Evolutionary conservation across 2,888 invertebrate genomes (phyloP), one percentile per base, ranked within the genome.

Genomic region (Andrena bucephala): DNA sequence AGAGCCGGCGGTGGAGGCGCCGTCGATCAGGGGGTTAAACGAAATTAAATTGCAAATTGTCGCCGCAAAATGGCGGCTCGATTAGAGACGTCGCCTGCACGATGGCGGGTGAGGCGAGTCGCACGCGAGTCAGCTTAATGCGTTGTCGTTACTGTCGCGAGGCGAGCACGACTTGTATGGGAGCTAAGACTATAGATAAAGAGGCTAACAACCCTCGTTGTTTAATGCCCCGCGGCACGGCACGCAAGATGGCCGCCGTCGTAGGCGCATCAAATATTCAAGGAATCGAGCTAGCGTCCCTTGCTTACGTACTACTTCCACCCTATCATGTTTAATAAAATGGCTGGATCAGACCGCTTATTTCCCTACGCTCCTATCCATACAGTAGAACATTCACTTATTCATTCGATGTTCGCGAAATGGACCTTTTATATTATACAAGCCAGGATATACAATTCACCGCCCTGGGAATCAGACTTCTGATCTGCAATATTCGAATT

Each of bases 201-300:
- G 77, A 84, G 85, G 85, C 86, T 87, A 88, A 85, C 85, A 88
- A 87, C 85, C 88, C 87, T 87, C 71, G 83, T 87, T 87, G 88
- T 87, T 87, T 85, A 85, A 83, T 78, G 87, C 76, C 78, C 73
- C 71, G 24, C 68, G 33, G 67, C 76, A 77, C 81, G 76, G 66
- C 68, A 74, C 33, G 42, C 87, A 86, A 88, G 77, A 87, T 86
- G 87, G 87, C 88, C 77, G 88, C 60, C 88, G 60, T 77, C 74
- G 62, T 75, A 68, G 80, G 52, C 54, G 65, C 75, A 88, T 87
- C 59, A 87, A 87, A 88, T 88, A 87, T 87, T 87, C 78, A 88
- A 80, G 83, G 71, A 86, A 77, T 75, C 81, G 76, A 80, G 76
- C 71, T 48, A 2, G 52, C 60, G 70, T 74, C 76, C 65, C 71